Evolutionary conservation across 2,113 vertebrate genomes (phyloP), one percentile per base, ranked within the genome.

Genomic region (Ahaetulla prasina): DNA sequence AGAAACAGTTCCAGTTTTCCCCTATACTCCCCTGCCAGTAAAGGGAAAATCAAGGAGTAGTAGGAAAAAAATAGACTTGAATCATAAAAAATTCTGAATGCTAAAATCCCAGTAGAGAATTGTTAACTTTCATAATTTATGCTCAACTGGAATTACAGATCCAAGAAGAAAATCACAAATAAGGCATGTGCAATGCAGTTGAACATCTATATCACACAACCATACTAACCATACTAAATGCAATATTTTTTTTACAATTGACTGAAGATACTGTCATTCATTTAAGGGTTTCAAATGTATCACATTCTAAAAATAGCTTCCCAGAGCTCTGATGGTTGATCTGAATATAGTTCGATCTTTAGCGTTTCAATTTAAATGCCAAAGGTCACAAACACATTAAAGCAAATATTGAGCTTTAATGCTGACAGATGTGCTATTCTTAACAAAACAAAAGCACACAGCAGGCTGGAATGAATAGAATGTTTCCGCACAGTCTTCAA

Each of bases 371-470:
- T 92, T 93, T 93, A 92, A 96, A 94, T 0, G 80, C 1, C 91
- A 92, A 80, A 94, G 93, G 92, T 93, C 93, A 43, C 0, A 90
- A 94, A 94, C 91, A 92, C 93, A 94, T 94, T 43, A 0, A 88
- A 91, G 94, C 93, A 92, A 74, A 57, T 91, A n/a, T 4, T 11
- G 92, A 52, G 92, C 2, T 93, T 52, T 95, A 90, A 94, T 9
- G 14, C 94, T 95, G 95, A 95, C 95, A 96, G 93, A 94, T 45
- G 68, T 95, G 93, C 94, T 94, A n/a, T 89, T 93, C 22, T 27
- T 20, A 47, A 93, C 50, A 50, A 89, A 86, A 93, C 43, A 50
- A 89, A 86, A 92, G 94, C 94, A 93, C 86, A 22, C 94, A 92
- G 93, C 0, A 54, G 27, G 54, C 85, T 86, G 92, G 93, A 91